These are phyloP conservation scores for Stegodyphus mimosarum DNA, from an alignment of 1,140 invertebrate species.

Conservation along the genomic window DNA sequence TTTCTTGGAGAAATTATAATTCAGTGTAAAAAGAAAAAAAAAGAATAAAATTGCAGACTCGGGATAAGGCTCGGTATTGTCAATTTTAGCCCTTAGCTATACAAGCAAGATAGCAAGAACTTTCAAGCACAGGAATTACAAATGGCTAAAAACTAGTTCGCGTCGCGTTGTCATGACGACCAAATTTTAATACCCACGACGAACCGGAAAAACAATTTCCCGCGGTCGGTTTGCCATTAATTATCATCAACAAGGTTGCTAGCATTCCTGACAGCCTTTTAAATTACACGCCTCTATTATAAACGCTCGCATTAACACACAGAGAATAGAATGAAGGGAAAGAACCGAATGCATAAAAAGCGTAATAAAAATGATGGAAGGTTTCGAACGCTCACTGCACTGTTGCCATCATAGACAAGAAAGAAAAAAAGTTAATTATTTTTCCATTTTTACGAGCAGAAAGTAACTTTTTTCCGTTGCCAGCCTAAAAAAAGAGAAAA, in stretches of 20 bases:
- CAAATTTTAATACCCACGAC: constrained; percentile 44
- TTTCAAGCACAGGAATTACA: not conserved
- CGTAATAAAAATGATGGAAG: constrained; percentile 57
- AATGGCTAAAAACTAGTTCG: constrained; percentile 9
- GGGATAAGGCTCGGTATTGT: too few relatives aligned
- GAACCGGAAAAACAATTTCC: constrained; percentile 53
- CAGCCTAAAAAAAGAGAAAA: constrained; percentile 3
- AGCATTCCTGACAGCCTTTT: constrained; percentile 47
- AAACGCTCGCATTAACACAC: constrained; percentile 52
- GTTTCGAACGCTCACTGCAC: not conserved
- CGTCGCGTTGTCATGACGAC: constrained; percentile 19
- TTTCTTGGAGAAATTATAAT: too few relatives aligned
- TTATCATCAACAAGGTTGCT: constrained; percentile 56
- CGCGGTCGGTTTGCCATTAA: constrained; percentile 50
- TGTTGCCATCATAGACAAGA: constrained; percentile 47
- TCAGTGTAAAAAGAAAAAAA: too few relatives aligned
- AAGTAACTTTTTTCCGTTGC: constrained; percentile 5
- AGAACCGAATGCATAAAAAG: constrained; percentile 47
- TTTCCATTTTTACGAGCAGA: constrained; percentile 55
- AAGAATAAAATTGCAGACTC: too few relatives aligned
- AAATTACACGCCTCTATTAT: constrained; percentile 54
- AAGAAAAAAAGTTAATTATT: constrained; percentile 59
- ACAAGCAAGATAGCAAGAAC: too few relatives aligned
- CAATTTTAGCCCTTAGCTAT: too few relatives aligned
- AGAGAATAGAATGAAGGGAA: constrained; percentile 1